These are phyloP conservation scores for Drosophila nigritarsus DNA, from an alignment of 2,888 invertebrate species.

Conservation along the genomic window DNA sequence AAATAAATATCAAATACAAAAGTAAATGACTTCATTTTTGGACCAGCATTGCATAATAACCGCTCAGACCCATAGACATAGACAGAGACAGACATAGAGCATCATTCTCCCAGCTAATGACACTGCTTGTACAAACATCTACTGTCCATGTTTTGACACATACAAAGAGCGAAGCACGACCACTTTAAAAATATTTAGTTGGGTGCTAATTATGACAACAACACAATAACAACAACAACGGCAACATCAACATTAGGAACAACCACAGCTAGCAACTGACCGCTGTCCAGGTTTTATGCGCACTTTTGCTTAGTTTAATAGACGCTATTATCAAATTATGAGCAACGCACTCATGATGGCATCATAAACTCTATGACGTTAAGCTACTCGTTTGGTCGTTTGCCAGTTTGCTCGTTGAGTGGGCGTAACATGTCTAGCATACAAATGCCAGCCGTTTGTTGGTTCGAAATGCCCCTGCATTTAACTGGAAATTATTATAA, in stretches of 20 bases:
- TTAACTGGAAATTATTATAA: constrained; percentile 34
- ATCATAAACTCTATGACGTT: constrained; percentile 62
- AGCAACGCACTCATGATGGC: constrained; percentile 57
- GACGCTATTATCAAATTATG: constrained; percentile 75
- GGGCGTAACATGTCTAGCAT: constrained; percentile 62
- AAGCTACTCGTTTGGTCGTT: constrained; percentile 6
- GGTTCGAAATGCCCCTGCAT: constrained; percentile 22
- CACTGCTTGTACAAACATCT: constrained; percentile 55
- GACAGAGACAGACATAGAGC: constrained; percentile 3
- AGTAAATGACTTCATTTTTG: constrained; percentile 71
- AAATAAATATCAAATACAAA: constrained; percentile 59
- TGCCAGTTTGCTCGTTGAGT: constrained; percentile 12
- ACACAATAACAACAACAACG: constrained; percentile 31
- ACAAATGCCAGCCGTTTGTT: constrained; percentile 21
- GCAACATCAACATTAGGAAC: constrained; percentile 30
- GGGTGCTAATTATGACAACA: constrained; percentile 70
- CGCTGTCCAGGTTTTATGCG: constrained; percentile 43
- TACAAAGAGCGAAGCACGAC: constrained; percentile 39
- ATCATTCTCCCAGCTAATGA: constrained; percentile 62
- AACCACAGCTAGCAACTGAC: constrained; percentile 11
- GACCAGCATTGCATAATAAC: constrained; percentile 41
- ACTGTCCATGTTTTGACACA: constrained; percentile 49
- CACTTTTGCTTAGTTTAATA: constrained; percentile 66
- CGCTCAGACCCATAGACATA: neutral
- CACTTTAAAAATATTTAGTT: constrained; percentile 71